phyloP scores from a whole-genome alignment of 2,888 invertebrate genomes.

The Pristionchus entomophagus region DNA sequence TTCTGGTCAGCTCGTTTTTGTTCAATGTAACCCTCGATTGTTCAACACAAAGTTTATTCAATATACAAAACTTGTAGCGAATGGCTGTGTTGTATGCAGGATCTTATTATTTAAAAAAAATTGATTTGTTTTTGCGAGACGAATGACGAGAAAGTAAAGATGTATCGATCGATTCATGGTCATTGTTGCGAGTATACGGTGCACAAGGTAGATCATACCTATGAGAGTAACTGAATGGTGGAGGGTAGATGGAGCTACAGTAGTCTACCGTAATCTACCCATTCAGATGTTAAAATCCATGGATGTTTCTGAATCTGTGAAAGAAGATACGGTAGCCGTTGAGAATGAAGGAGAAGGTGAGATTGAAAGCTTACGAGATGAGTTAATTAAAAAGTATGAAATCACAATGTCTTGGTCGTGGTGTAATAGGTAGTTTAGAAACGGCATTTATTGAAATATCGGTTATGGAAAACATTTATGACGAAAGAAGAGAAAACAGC shows the following conservation, averaged over 20 bases:
- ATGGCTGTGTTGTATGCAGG: constrained; percentile 38
- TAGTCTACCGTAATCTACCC: background rate
- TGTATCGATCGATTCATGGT: constrained; percentile 21
- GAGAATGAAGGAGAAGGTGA: constrained; percentile 31
- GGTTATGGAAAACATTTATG: no score
- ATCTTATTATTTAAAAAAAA: constrained; percentile 19
- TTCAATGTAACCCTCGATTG: constrained; percentile 17
- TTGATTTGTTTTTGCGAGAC: constrained; percentile 22
- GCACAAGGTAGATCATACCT: background rate
- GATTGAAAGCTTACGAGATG: no score
- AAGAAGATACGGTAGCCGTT: background rate
- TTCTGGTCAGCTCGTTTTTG: constrained; percentile 20
- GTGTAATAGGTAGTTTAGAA: no score
- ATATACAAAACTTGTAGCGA: constrained; percentile 26
- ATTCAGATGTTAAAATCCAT: constrained; percentile 10
- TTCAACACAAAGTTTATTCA: constrained; percentile 36
- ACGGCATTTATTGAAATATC: no score
- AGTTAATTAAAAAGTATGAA: no score
- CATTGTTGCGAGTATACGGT: constrained; percentile 3
- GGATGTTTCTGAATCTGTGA: constrained; percentile 34
- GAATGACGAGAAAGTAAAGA: constrained; percentile 34
- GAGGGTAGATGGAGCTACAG: no score
- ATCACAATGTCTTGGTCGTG: no score
- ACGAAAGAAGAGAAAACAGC: no score
- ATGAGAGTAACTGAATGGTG: constrained; percentile 18